Percentiles rank a stretch among this genome's conserved stretches.
These are phyloP conservation scores for Glaucomys volans DNA, from an alignment of 2,113 vertebrate species.

Conservation along the genomic window DNA sequence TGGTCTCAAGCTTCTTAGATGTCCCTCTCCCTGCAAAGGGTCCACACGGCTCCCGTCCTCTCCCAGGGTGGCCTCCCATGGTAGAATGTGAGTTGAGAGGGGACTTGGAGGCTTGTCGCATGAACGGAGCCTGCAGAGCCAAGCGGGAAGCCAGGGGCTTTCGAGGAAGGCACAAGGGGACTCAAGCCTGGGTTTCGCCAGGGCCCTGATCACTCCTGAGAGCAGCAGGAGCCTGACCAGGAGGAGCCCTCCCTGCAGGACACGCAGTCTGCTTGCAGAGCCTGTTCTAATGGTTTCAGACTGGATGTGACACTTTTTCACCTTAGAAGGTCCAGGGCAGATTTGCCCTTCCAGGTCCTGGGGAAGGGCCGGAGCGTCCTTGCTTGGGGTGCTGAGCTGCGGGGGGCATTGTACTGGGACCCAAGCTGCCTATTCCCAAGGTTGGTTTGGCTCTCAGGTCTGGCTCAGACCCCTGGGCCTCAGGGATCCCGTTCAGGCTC, in stretches of 20 bases:
- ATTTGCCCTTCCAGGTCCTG: neutral
- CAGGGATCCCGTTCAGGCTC: neutral
- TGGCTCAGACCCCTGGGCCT: neutral
- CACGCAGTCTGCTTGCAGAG: slow-evolving; percentile 50
- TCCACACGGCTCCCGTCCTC: too few species aligned
- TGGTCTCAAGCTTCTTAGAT: too few species aligned
- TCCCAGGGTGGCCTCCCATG: neutral
- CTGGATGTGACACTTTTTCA: slow-evolving; percentile 60
- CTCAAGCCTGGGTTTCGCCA: slow-evolving; percentile 74
- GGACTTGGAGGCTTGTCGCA: neutral
- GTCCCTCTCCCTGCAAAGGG: too few species aligned
- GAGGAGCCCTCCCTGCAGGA: neutral
- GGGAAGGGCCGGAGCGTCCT: neutral
- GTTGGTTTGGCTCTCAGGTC: neutral
- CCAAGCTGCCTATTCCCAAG: too few species aligned
- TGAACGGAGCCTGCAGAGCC: neutral
- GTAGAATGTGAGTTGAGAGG: rapidly evolving
- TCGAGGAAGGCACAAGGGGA: slow-evolving; percentile 76
- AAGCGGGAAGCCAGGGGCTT: neutral
- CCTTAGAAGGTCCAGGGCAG: neutral
- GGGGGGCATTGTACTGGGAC: too few species aligned
- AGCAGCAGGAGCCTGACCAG: slow-evolving; percentile 68
- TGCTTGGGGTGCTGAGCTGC: neutral
- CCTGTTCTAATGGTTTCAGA: slow-evolving; percentile 59
- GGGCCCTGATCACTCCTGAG: slow-evolving; percentile 78